phyloP scores from a whole-genome alignment of 1,140 invertebrate genomes.

The Philotrypesis tridentata region DNA sequence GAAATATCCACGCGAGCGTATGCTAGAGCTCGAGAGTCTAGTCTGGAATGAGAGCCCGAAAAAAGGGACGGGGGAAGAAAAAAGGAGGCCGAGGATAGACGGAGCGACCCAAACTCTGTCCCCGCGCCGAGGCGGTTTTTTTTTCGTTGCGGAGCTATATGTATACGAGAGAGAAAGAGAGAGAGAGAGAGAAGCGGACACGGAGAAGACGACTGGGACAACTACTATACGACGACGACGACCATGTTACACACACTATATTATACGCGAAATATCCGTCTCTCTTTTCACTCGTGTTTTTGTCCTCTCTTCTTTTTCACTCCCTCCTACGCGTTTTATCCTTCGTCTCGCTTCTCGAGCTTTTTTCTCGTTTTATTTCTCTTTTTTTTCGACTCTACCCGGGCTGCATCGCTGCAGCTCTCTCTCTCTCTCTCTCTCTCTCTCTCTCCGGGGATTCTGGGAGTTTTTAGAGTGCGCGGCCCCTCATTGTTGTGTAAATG shows the following conservation, averaged over 20 bases:
- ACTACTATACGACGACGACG: conserved; percentile 7
- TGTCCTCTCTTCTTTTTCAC: conserved; percentile 49
- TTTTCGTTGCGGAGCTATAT: not conserved
- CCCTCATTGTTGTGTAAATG: conserved; percentile 73
- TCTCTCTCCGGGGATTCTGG: conserved; percentile 62
- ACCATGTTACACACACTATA: conserved; percentile 38
- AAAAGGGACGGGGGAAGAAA: conserved; percentile 58
- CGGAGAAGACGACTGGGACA: conserved; percentile 49
- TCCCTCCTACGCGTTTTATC: conserved; percentile 44
- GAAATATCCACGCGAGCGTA: conserved; percentile 63
- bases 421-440: not conserved
- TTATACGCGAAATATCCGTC: conserved; percentile 36
- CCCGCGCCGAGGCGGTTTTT: not conserved
- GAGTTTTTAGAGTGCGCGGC: conserved; percentile 70
- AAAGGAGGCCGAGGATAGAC: conserved; percentile 32
- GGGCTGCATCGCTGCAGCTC: conserved; percentile 40
- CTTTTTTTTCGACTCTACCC: conserved; percentile 25
- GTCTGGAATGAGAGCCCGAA: conserved; percentile 36
- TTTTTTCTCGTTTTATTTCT: not conserved
- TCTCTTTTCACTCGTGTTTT: conserved; percentile 48
- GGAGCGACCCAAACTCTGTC: not conserved
- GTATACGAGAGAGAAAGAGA: not conserved
- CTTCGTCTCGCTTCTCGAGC: conserved; percentile 26
- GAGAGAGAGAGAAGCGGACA: conserved; percentile 57
- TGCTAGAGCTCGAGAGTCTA: conserved; percentile 53